phyloP scores from a whole-genome alignment of 2,797 vertebrate genomes.

The Brachymystax lenok region DNA sequence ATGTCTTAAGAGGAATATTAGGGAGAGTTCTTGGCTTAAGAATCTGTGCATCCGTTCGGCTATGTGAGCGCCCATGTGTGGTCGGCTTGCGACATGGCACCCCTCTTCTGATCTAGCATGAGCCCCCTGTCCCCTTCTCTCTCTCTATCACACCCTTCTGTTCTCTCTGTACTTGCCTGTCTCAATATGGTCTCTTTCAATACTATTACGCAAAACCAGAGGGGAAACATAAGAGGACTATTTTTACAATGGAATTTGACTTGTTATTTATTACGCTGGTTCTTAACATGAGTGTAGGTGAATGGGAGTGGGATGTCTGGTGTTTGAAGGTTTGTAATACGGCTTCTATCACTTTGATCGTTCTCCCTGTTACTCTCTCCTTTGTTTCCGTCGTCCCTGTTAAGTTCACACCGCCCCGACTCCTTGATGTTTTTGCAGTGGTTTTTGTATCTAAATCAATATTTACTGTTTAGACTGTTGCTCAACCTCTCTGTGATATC shows the following conservation, averaged over 20 bases:
- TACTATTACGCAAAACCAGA: constrained; percentile 59
- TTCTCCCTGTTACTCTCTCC: constrained; percentile 60
- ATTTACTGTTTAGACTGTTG: constrained; percentile 86
- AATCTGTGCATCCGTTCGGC: constrained; percentile 17
- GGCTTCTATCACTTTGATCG: constrained; percentile 43
- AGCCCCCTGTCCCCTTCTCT: constrained; percentile 22
- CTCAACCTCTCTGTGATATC: constrained; percentile 84
- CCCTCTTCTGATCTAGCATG: constrained; percentile 61
- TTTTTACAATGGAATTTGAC: constrained; percentile 65
- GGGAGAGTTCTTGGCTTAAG: neutral
- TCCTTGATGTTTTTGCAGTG: constrained; percentile 66
- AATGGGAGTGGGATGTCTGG: constrained; percentile 51
- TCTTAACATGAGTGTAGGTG: constrained; percentile 50
- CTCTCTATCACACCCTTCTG: constrained; percentile 20
- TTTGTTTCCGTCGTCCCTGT: constrained; percentile 50
- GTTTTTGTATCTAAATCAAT: constrained; percentile 80
- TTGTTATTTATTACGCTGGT: constrained; percentile 65
- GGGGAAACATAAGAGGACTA: constrained; percentile 38
- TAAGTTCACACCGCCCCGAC: constrained; percentile 12
- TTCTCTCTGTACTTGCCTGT: constrained; percentile 47
- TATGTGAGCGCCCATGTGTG: constrained; percentile 47
- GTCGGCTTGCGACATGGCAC: constrained; percentile 38
- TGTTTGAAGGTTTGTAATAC: constrained; percentile 59
- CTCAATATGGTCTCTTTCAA: constrained; percentile 56
- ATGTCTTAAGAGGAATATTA: neutral